phyloP scores from a whole-genome alignment of 2,797 vertebrate species.

The Poecile montanus region DNA sequence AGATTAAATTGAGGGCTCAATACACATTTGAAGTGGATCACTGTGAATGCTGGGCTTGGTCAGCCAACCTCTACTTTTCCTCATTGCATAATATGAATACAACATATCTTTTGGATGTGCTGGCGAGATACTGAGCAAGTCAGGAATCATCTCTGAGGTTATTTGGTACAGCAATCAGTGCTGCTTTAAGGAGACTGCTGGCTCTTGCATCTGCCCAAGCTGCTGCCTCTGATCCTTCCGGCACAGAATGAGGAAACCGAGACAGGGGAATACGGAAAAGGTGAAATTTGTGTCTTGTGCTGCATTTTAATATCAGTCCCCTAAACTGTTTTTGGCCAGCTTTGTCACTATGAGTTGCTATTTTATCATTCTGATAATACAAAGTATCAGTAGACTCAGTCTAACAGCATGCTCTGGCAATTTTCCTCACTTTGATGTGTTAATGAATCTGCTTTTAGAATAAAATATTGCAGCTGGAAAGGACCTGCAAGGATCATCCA shows the following conservation, averaged over 20 bases:
- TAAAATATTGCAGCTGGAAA: background rate
- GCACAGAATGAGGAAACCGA: background rate
- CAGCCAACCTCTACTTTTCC: background rate
- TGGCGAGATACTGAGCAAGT: background rate
- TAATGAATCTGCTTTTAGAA: background rate
- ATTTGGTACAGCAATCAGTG: background rate
- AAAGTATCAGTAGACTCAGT: background rate
- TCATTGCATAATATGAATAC: background rate
- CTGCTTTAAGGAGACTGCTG: background rate
- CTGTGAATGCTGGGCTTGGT: background rate
- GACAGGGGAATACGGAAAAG: background rate
- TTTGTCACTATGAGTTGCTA: background rate
- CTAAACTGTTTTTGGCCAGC: background rate
- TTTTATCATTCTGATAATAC: background rate
- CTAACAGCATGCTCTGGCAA: background rate
- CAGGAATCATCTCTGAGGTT: background rate
- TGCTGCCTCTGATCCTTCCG: background rate
- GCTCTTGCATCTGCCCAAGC: background rate
- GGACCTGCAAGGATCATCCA: background rate
- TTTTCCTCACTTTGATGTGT: background rate
- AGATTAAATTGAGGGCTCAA: background rate
- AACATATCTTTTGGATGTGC: accelerated
- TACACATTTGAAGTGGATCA: background rate
- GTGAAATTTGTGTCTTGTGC: background rate
- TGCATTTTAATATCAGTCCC: background rate